Conservation (phyloP, 2,797 vertebrate genomes). For the Acanthiza pusilla region DNA sequence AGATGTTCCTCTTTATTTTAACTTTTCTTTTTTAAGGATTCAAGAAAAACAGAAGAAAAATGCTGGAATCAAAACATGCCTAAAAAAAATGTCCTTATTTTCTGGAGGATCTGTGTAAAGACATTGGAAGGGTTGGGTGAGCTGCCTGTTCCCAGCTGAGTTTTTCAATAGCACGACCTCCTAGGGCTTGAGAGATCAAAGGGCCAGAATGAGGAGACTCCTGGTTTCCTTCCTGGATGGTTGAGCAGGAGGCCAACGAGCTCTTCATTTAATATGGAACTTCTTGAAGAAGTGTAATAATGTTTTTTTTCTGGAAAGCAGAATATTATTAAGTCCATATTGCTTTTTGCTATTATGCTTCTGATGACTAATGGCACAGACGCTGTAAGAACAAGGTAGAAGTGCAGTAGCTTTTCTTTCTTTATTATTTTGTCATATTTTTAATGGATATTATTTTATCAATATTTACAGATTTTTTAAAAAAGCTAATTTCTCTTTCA, state of each 20-base stretch:
- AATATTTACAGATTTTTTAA: not conserved
- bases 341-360: not conserved
- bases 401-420: not conserved
- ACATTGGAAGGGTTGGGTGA: not conserved
- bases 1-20: not conserved
- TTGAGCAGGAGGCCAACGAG: not conserved
- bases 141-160: not conserved
- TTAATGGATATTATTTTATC: not conserved
- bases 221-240: not conserved
- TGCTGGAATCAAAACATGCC: not conserved
- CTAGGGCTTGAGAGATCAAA: not conserved
- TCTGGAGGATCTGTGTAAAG: not conserved
- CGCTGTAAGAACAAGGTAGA: not conserved
- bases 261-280: not conserved
- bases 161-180: not conserved
- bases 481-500: not conserved
- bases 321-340: not conserved
- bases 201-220: not conserved
- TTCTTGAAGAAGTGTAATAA: not conserved
- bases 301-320: not conserved
- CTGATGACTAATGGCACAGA: not conserved
- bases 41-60: not conserved
- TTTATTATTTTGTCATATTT: not conserved
- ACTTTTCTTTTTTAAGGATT: not conserved
- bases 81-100: not conserved